Evolutionary conservation across 1,140 invertebrate species (phyloP).

Genomic region (Eulimnadia texana): DNA sequence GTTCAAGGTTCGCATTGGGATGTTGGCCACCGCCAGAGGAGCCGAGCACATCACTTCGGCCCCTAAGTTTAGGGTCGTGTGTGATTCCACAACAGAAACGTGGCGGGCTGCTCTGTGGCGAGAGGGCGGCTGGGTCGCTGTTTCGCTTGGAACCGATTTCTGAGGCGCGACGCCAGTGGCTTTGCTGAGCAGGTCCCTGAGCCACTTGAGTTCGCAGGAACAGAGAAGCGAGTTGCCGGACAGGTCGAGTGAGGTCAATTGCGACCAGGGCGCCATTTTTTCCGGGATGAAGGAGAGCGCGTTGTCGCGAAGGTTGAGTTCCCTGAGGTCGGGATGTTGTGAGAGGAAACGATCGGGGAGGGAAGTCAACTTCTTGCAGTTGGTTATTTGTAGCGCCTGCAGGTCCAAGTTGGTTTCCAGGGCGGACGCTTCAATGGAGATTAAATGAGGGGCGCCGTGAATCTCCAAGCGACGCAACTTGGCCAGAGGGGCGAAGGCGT

Average conservation of each 20-base stretch:
- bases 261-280: slow-evolving; percentile 57
- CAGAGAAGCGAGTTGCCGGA: slow-evolving; percentile 71
- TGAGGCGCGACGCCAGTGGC: no score
- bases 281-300: slow-evolving; percentile 55
- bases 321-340: slow-evolving; percentile 57
- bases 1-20: slow-evolving; percentile 46
- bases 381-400: slow-evolving; percentile 55
- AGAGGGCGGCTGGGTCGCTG: neutral
- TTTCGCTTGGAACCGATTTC: no score
- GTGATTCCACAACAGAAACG: no score
- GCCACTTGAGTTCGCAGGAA: slow-evolving; percentile 62
- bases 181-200: slow-evolving; percentile 36
- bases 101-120: slow-evolving; percentile 14
- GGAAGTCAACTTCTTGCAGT: slow-evolving; percentile 51
- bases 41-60: slow-evolving; percentile 47
- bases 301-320: slow-evolving; percentile 59
- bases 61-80: no score
- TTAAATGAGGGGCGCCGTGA: slow-evolving; percentile 51
- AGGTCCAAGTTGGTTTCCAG: slow-evolving; percentile 65
- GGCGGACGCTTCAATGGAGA: slow-evolving; percentile 52
- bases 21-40: slow-evolving; percentile 51
- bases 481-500: slow-evolving; percentile 56
- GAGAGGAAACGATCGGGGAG: slow-evolving; percentile 58
- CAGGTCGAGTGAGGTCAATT: slow-evolving; percentile 55
- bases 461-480: slow-evolving; percentile 61